Conservation (phyloP, 2,113 vertebrate species). For the Varanus komodoensis region DNA sequence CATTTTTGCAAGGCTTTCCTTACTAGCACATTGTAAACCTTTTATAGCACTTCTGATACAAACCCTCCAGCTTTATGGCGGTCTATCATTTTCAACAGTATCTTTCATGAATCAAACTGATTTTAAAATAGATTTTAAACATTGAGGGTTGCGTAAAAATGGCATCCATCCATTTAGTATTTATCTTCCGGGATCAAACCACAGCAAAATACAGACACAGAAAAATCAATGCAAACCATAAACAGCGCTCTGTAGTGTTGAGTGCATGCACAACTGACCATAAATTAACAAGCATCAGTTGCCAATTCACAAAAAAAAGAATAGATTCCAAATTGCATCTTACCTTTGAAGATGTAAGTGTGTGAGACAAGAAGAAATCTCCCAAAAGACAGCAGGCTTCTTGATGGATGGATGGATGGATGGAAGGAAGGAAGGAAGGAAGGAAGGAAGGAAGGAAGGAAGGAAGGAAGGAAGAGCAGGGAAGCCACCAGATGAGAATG, state of each 20-base stretch:
- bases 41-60: slow-evolving; percentile 7
- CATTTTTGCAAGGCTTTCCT: not conserved
- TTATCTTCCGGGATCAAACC: not conserved
- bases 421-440: no score
- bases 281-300: slow-evolving; percentile 10
- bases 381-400: no score
- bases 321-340: slow-evolving; percentile 3
- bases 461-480: no score
- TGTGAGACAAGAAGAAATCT: not conserved
- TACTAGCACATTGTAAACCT: not conserved
- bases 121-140: slow-evolving; percentile 25
- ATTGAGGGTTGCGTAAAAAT: slow-evolving; percentile 14
- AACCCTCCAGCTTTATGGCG: not conserved
- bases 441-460: no score
- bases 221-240: slow-evolving; percentile 5
- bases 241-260: not conserved
- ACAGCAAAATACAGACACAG: not conserved
- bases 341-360: not conserved
- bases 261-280: not conserved
- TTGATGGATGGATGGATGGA: no score
- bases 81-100: slow-evolving; percentile 11
- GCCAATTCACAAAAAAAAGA: not conserved
- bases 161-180: not conserved
- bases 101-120: slow-evolving; percentile 11
- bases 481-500: no score